Conservation (phyloP, 2,797 vertebrate genomes). For the Platalea minor region DNA sequence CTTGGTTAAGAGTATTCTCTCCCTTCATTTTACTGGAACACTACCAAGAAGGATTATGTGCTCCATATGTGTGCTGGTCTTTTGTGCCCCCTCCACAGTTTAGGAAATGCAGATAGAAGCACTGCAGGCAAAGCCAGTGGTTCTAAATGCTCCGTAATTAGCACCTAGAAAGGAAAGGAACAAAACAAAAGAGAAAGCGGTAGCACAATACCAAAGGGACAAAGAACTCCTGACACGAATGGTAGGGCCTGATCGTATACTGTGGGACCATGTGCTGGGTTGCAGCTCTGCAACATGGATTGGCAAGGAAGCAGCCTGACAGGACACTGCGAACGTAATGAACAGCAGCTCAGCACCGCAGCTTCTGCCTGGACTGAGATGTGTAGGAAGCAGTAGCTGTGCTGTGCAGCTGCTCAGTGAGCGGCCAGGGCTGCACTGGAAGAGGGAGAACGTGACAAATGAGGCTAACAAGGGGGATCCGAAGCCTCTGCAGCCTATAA, state of each 20-base stretch:
- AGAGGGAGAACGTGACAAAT: neutral
- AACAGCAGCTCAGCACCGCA: neutral
- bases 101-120: neutral
- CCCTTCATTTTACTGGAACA: neutral
- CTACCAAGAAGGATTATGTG: neutral
- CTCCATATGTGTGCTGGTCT: neutral
- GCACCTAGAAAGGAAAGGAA: neutral
- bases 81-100: neutral
- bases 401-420: neutral
- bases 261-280: neutral
- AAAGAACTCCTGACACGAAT: neutral
- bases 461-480: neutral
- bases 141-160: neutral
- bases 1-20: neutral
- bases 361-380: neutral
- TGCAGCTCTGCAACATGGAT: neutral
- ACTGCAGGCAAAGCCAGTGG: neutral
- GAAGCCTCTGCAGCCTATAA: neutral
- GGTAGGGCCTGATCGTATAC: neutral
- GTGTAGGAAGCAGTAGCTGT: neutral
- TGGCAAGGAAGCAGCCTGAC: neutral
- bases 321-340: rapidly evolving
- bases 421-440: neutral
- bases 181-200: neutral
- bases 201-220: neutral